Percentiles rank a stretch among this genome's conserved stretches.
Evolutionary conservation across 1,140 invertebrate genomes (phyloP).

Genomic region (Latrodectus geometricus): DNA sequence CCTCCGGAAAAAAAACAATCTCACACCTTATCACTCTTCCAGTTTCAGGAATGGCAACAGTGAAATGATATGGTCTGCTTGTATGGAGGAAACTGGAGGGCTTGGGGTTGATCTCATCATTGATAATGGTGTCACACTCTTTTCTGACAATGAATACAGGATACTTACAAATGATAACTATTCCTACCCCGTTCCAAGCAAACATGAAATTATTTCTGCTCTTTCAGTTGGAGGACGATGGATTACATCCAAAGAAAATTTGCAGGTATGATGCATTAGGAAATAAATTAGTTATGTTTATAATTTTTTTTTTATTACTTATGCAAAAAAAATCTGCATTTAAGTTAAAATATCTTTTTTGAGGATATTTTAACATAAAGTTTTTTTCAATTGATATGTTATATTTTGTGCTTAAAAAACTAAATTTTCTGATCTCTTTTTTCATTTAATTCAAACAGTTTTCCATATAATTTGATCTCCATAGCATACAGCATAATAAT

Average conservation of each 20-base stretch:
- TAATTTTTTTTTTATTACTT: neutral
- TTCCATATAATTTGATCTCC: too few species aligned
- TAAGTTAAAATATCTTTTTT: too few species aligned
- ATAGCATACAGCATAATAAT: too few species aligned
- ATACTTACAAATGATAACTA: conserved; percentile 67
- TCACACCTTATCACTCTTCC: conserved; percentile 66
- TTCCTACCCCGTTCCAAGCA: conserved; percentile 68
- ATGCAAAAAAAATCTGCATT: too few species aligned
- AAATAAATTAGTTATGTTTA: neutral
- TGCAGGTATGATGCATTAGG: conserved; percentile 68
- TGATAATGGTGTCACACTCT: conserved; percentile 70
- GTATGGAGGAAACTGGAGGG: conserved; percentile 72
- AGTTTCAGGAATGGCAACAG: conserved; percentile 49
- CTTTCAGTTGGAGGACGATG: conserved; percentile 72
- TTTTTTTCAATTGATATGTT: too few species aligned
- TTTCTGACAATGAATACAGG: conserved; percentile 68
- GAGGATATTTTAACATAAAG: too few species aligned
- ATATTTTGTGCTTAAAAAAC: too few species aligned
- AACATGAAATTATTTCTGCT: conserved; percentile 72
- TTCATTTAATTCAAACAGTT: too few species aligned
- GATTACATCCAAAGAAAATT: conserved; percentile 70
- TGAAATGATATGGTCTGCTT: conserved; percentile 64
- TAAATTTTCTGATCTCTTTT: too few species aligned
- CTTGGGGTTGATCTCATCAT: conserved; percentile 71
- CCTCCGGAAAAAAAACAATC: conserved; percentile 66